Base-by-base conservation (phyloP, 1,140 invertebrate species). In the Diachasmimorpha longicaudata region DNA sequence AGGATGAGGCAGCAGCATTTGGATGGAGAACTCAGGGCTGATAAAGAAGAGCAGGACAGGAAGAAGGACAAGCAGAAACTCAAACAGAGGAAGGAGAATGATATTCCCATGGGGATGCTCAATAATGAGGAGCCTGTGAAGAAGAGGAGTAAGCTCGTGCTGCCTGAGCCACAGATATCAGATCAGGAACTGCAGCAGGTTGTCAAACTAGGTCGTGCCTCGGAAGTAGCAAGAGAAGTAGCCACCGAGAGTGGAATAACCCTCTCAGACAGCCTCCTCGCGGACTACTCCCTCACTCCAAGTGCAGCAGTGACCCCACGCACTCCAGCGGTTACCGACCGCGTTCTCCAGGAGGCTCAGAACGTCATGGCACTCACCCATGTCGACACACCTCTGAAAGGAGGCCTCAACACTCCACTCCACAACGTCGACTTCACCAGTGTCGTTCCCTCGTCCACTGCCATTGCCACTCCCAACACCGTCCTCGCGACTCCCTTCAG, bases 281-380 rank as follows among this genome's bases (percentile, higher is more conserved):
- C 95, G 39, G 97, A 99, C 89, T 99, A 99, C 90, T 94, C 94
- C 5, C 91, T 98, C 13, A 95, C 96, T 0, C 94, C 96, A 75
- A 92, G 93, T 85, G 87, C 92, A 13, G 90, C 93, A 14, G 91
- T 93, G 39, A 98, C 97, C 9, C 95, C 97, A 6, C 91, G 97
- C 74, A 98, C 97, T 1, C 96, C 97, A 0, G 94, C 95, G 1
- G 92, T 92, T 48, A 52, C 90, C 87, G 84, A 95, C 90, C 90
- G 92, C 75, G 93, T 94, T 73, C 90, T 97, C 77, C 93, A 98
- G 92, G 98, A 99, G 90, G 98, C 98, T 0, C 97, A 99, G 86
- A 99, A 99, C 87, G 95, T 99, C 73, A 98, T 99, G 95, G 98
- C 98, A 4, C 87, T 99, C 6, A 97, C 96, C 0, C 97, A 99